Base-by-base conservation (phyloP, 2,888 invertebrate species). In the Cyclophora albipunctata region DNA sequence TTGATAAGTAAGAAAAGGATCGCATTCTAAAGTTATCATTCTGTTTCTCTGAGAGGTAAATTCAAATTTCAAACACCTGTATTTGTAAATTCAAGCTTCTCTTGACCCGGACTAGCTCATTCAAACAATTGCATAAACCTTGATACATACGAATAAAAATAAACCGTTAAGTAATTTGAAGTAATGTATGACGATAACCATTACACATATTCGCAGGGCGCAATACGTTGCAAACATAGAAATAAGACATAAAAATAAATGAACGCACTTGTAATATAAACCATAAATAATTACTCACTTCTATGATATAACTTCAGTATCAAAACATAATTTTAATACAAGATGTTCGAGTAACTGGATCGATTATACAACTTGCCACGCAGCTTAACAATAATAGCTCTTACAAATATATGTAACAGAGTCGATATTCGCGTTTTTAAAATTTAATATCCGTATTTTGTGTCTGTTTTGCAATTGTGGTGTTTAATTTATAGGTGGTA, bases 371-470 rank as follows among this genome's bases (percentile, higher is more conserved):
- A 66, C 59, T 49, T 7, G 46, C 50, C 45, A 20, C 42, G 46
- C 42, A 44, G 40, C 5, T 5, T 47, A 47, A 45, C 40, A 34
- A 40, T 62, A 58, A 56, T 5, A 45, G 40, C 42, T 40, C 47
- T 45, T 49, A 49, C n/a, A 5, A 2, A 20, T 1, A 3, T 3
- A 7, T 45, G 51, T 49, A 48, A 49, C 47, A 34, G 2, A 51
- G 35, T 40, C 4, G 47, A 3, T 40, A 3, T 45, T 34, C 20
- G 34, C 33, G 5, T 3, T 7, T 41, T 7, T 43, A 33, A 33
- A 40, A 45, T 20, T 34, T 59, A 58, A 71, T 64, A 73, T 75
- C 72, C 66, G 67, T 53, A 54, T 65, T 48, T 43, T 7, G 37
- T 50, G 45, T 49, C 50, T 50, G 5, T 60, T 58, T n/a, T 53